Evolutionary conservation across 2,888 invertebrate species (phyloP), one percentile per base, ranked within the genome.

Genomic region (Odontocolon sp.): DNA sequence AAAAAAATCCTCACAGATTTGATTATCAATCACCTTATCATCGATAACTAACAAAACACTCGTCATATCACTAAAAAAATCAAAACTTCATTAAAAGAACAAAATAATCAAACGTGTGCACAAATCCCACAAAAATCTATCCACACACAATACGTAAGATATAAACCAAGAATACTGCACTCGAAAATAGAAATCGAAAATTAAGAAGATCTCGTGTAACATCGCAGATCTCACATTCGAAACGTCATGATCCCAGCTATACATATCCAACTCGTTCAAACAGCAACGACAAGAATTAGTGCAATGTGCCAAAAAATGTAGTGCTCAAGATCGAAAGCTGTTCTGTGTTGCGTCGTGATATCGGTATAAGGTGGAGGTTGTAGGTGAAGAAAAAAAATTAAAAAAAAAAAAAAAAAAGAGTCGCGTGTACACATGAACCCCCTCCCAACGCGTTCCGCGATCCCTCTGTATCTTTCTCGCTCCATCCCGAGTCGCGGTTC

Each of bases 341-440:
- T 40, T 16, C n/a, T 16, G 38, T 16, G 26, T 28, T 57, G 14
- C 16, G 14, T 18, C 9, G 21, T 26, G 23, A 14, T 21, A 18
- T 16, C 40, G 64, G 57, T 69, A 69, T 64, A 21, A 50, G 64
- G 56, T 59, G 31, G 36, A 76, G 59, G 66, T 69, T 63, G 71
- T 52, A 67, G 67, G 59, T 56, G 61, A 76, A 54, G 33, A 18
- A 63, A 63, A 63, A 54, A 54, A 52, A n/a, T n/a, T n/a, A 36
- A 28, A 9, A 28, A 52, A 50, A 14, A 42, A 38, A 38, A 18
- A 47, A 38, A 69, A 75, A 70, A 76, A 67, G 63, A 72, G 61
- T 71, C 63, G 78, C 75, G 77, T 76, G 63, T 76, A 77, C 68
- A 59, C 70, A 64, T 67, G 70, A 69, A 56, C 52, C 64, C 69